Evolutionary conservation across 1,140 invertebrate species (phyloP), one percentile per base, ranked within the genome.

Genomic region (Matsumurasca onukii): DNA sequence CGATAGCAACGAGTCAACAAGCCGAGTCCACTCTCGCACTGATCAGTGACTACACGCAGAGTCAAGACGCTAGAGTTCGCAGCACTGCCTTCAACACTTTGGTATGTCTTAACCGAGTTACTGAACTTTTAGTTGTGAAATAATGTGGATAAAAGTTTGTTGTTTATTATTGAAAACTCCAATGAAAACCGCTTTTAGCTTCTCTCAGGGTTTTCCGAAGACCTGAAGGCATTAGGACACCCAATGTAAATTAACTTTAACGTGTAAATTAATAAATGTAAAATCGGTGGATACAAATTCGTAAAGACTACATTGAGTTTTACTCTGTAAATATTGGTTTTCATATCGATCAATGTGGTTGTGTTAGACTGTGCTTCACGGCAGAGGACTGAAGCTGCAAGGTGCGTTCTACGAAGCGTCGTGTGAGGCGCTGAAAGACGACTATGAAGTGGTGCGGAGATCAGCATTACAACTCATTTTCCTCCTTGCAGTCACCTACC

Each of bases 361-460:
- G 2, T 66, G 51, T 22, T 71, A 86, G 84, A 71, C 86, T 20
- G 72, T 78, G 63, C 80, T 96, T 25, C 91, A 95, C 78, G 85
- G 91, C 68, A 84, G 93, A 74, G 92, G 92, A 0, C 86, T 92
- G 68, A 86, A 88, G 66, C 77, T 98, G 15, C 89, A 91, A 65
- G 85, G 89, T 0, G 84, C 84, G 69, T 84, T 96, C 1, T 98
- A 97, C 81, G 83, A 87, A 27, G 87, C 91, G 76, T 91, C 93
- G 1, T 93, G 91, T 73, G 82, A 86, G 57, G 91, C 92, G 17
- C 83, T 98, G 24, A 88, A 88, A 59, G 97, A 98, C 83, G 95
- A 98, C 80, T 97, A 96, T 83, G 95, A 98, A 81, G 93, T 92
- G 77, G 95, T 98, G 0, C 82, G 95, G 69, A 86, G 91, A 73